Base-by-base conservation (phyloP, 1,140 invertebrate species). In the Leptestheria dahalacensis region DNA sequence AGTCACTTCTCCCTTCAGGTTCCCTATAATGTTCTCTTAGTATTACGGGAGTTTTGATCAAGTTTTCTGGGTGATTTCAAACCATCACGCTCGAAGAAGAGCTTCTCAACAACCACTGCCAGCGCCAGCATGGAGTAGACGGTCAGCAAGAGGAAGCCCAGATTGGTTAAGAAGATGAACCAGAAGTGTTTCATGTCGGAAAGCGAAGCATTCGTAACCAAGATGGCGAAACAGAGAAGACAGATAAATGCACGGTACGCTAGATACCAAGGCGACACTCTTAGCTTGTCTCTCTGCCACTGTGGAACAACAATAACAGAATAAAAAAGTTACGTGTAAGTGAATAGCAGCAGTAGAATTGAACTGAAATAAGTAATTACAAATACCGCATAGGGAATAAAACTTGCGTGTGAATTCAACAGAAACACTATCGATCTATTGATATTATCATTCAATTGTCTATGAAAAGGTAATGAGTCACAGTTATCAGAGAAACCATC, bases 81-180 rank as follows among this genome's bases (percentile, higher is more conserved):
- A 29, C 33, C 53, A 26, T 55, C 33, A n/a, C 26, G 9, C 26
- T 33, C 33, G 2, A 29, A 28, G 26, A 55, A 25, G 10, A 61
- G 58, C 29, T 23, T 6, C 21, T 63, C 49, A 25, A 73, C 65
- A 0, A 76, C 69, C 47, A 75, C 70, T 24, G 68, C 63, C 24
- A 67, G 68, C n/a, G 72, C 77, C 2, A 76, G 60, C 0, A 76
- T 59, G 2, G 74, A 69, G 66, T 77, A 81, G 0, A 68, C 24
- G 0, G 73, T 66, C 10, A 79, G 74, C 0, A 82, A 64, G n/a
- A 77, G 66, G 62, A 82, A 77, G 23, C 83, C 83, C 83, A 84
- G 86, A 68, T 86, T 83, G 33, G 84, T 86, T 61, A 86, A 75
- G 67, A 84, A 87, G 56, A 86, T 84, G 23, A 80, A 69, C 81